Evolutionary conservation across 2,888 invertebrate species (phyloP), one percentile per base, ranked within the genome.

Genomic region (Sericinus montela): DNA sequence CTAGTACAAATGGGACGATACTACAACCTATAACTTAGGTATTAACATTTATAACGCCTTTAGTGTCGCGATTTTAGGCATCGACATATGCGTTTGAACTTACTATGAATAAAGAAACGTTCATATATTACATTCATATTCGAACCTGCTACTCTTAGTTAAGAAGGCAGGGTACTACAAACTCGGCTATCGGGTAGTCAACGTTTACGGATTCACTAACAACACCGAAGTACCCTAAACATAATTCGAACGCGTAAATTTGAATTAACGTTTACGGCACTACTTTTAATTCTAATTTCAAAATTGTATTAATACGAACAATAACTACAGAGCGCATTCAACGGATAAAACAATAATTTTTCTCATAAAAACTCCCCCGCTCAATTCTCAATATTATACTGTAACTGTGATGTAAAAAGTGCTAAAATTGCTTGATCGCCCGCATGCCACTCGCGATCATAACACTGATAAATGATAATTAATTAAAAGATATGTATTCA

Each of bases 401-500:
- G 65, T 80, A 71, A 48, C 1, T 0, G 0, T 9, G 30, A 30
- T 2, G 38, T 0, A 13, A 62, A 69, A 75, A 57, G 63, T 60
- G 52, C 52, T 48, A 64, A 58, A 67, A 69, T 72, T 19, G 47
- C 23, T 48, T 54, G 53, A 3, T 34, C 44, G 42, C 46, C 30
- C 49, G 44, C 51, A 47, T 39, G 40, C 40, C 53, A 52, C 52
- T 54, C 48, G 51, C 57, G 60, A 62, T 63, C 62, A 55, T 62
- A 59, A 61, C 56, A 64, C 58, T 59, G 57, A 75, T 74, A 75
- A 69, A 74, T 75, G 76, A 76, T 84, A 83, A 83, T 83, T 85
- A 84, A 84, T 82, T 85, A 78, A 80, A 76, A 78, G 80, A 75
- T 75, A 75, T 75, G 72, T 76, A 78, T 74, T 69, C 69, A 76